Evolutionary conservation across 2,888 invertebrate species (phyloP).

Genomic region (Dorcus hopei): DNA sequence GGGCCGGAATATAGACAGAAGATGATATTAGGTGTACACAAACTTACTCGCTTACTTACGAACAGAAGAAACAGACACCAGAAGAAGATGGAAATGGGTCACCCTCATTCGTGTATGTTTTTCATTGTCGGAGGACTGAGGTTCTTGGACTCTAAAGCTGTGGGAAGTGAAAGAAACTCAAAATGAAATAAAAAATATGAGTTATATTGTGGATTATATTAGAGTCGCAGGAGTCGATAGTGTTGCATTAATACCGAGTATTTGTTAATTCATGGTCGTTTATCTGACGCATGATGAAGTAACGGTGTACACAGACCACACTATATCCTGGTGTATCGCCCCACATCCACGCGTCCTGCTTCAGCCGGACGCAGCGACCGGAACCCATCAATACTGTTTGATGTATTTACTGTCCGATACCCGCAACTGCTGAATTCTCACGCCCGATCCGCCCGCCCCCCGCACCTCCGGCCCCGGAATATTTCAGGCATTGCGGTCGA

Average conservation of each 20-base stretch:
- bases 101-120: too few species aligned
- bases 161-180: too few species aligned
- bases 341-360: conserved; percentile 11
- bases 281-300: conserved; percentile 13
- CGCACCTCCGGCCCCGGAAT: conserved; percentile 8
- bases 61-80: too few species aligned
- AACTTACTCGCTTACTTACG: too few species aligned
- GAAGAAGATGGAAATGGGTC: too few species aligned
- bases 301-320: conserved; percentile 7
- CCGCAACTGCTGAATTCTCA: conserved; percentile 25
- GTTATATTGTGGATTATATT: too few species aligned
- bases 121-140: too few species aligned
- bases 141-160: too few species aligned
- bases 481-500: conserved; percentile 11
- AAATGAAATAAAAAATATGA: too few species aligned
- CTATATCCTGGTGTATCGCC: conserved; percentile 10
- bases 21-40: too few species aligned
- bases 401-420: conserved; percentile 42
- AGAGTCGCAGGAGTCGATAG: too few species aligned
- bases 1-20: too few species aligned
- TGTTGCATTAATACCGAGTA: conserved; percentile 2
- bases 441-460: conserved; percentile 7
- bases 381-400: conserved; percentile 45
- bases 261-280: conserved; percentile 10
- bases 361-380: conserved; percentile 40